Evolutionary conservation across 1,140 invertebrate species (phyloP).

Genomic region (Cardiocondyla obscurior): DNA sequence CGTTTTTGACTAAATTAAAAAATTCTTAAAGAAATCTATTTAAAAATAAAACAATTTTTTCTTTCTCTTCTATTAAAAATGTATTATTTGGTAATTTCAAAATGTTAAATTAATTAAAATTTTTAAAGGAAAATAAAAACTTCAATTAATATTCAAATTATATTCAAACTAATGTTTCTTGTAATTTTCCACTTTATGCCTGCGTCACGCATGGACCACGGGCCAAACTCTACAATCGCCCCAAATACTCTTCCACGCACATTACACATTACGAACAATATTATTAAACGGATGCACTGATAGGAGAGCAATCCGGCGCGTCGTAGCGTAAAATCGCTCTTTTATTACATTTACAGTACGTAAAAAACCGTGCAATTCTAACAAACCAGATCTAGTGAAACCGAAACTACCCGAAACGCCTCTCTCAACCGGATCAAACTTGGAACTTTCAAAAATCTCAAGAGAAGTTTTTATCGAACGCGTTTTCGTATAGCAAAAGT

Average conservation of each 20-base stretch:
- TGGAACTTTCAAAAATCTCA: not conserved
- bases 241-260: slow-evolving; percentile 65
- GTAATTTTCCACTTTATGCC: slow-evolving; percentile 14
- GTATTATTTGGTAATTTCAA: not conserved
- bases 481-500: not conserved
- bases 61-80: not conserved
- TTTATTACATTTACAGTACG: slow-evolving; percentile 15
- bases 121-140: not conserved
- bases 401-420: not conserved
- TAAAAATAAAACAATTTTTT: not conserved
- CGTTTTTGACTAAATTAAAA: not conserved
- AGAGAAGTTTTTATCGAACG: not conserved
- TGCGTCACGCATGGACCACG: slow-evolving; percentile 62
- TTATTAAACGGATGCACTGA: slow-evolving; percentile 58
- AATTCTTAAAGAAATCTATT: not conserved
- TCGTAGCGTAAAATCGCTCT: not conserved
- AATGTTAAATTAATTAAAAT: not conserved
- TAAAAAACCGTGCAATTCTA: slow-evolving; percentile 47
- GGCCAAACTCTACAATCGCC: slow-evolving; percentile 68
- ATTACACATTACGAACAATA: slow-evolving; percentile 56
- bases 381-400: slow-evolving; percentile 29
- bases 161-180: not conserved
- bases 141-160: not conserved
- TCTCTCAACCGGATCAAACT: not conserved
- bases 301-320: not conserved